Conservation (phyloP, 2,113 vertebrate species). For the Lophura nycthemera region DNA sequence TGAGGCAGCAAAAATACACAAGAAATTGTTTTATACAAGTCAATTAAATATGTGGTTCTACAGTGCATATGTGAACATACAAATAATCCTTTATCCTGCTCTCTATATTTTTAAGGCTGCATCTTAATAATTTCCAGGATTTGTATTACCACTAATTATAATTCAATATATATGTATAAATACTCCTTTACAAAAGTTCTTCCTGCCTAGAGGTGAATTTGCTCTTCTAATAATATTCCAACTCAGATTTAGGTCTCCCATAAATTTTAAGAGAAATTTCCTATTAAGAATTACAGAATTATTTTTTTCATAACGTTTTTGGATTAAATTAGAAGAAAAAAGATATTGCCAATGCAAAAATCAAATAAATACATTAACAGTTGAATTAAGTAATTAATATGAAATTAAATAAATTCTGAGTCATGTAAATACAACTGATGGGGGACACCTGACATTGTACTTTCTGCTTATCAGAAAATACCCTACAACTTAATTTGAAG, state of each 20-base stretch:
- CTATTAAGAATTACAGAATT: not conserved
- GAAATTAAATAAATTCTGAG: not conserved
- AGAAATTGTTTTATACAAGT: not conserved
- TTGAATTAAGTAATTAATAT: not conserved
- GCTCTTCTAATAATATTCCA: not conserved
- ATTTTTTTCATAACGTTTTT: not conserved
- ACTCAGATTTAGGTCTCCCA: not conserved
- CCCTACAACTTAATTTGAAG: not conserved
- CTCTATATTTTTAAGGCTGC: not conserved
- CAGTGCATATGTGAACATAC: not conserved
- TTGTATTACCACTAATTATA: not conserved
- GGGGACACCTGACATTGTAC: not conserved
- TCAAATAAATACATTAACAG: not conserved
- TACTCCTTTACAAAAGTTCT: not conserved
- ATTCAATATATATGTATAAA: not conserved
- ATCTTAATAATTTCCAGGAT: not conserved
- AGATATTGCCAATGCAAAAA: not conserved
- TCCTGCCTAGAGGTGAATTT: not conserved
- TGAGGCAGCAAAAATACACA: not conserved
- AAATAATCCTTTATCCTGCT: not conserved
- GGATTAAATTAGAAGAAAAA: not conserved
- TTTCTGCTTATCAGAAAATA: not conserved
- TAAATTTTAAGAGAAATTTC: not conserved
- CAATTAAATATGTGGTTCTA: not conserved
- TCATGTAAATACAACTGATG: not conserved